A percentile compares a stretch with the other conserved stretches of the same genome.
Conservation (phyloP, 92 coral and sea anemone species). For the Epizoanthus rinbou region DNA sequence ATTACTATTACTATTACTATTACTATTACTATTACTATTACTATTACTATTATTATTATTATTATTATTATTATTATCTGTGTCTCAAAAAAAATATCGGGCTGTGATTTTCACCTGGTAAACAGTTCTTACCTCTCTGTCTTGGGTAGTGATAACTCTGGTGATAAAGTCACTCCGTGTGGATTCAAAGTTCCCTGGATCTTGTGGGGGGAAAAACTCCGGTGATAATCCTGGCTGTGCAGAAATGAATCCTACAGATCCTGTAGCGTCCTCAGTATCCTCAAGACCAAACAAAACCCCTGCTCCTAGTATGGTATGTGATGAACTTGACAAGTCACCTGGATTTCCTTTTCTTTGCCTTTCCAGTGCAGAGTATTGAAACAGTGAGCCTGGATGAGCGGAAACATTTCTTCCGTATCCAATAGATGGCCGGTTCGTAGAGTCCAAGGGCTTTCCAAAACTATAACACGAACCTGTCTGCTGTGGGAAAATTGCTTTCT, state of each 20-base stretch:
- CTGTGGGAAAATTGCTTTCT: neutral
- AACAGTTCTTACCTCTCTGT: slow-evolving; percentile 15
- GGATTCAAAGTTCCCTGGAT: neutral
- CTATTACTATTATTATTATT: no score
- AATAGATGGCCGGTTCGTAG: neutral
- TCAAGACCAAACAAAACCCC: slow-evolving; percentile 18
- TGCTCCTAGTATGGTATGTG: neutral
- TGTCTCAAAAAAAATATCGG: no score
- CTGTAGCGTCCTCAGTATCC: neutral
- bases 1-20: no score
- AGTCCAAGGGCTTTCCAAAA: neutral
- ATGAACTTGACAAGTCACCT: neutral
- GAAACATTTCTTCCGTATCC: neutral
- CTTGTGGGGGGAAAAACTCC: slow-evolving; percentile 15
- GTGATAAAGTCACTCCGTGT: neutral
- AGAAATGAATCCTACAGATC: neutral
- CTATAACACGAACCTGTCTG: neutral
- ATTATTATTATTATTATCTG: neutral
- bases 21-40: no score
- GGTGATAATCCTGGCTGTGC: slow-evolving; percentile 34
- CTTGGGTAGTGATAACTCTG: neutral
- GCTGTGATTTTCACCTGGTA: neutral
- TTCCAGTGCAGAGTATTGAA: slow-evolving; percentile 20
- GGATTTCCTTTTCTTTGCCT: neutral
- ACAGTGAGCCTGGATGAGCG: slow-evolving; percentile 34